Conservation (phyloP, 1,140 invertebrate species). For the Eumeta japonica region DNA sequence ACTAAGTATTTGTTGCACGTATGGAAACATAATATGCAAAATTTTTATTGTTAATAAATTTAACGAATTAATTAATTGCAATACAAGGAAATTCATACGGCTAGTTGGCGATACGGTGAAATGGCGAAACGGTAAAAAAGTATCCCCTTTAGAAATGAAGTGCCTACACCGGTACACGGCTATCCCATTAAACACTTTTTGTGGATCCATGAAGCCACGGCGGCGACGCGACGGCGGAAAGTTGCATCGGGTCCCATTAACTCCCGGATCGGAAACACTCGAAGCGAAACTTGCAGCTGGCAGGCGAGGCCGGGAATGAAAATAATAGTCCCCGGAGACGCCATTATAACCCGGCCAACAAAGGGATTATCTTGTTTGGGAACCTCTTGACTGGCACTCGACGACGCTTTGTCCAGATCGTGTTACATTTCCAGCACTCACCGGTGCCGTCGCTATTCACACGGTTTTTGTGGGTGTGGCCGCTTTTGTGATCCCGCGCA, state of each 20-base stretch:
- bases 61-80: too few species aligned
- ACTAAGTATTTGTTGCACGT: too few species aligned
- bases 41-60: too few species aligned
- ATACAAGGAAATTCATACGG: slow-evolving; percentile 16
- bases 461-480: slow-evolving; percentile 50
- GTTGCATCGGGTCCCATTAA: slow-evolving; percentile 38
- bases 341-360: slow-evolving; percentile 53
- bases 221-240: too few species aligned
- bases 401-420: slow-evolving; percentile 44
- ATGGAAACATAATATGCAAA: too few species aligned
- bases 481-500: slow-evolving; percentile 34
- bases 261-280: slow-evolving; percentile 44
- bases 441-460: slow-evolving; percentile 35
- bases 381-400: slow-evolving; percentile 51
- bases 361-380: slow-evolving; percentile 57
- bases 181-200: slow-evolving; percentile 6
- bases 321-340: slow-evolving; percentile 48
- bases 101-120: too few species aligned
- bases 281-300: slow-evolving; percentile 40
- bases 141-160: slow-evolving; percentile 29
- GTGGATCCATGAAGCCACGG: too few species aligned
- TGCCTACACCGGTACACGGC: slow-evolving; percentile 36
- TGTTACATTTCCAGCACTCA: slow-evolving; percentile 40
- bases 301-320: slow-evolving; percentile 40
- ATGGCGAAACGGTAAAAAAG: slow-evolving; percentile 28